Conservation (phyloP, 2,888 invertebrate species). For the Phorcus lineatus region DNA sequence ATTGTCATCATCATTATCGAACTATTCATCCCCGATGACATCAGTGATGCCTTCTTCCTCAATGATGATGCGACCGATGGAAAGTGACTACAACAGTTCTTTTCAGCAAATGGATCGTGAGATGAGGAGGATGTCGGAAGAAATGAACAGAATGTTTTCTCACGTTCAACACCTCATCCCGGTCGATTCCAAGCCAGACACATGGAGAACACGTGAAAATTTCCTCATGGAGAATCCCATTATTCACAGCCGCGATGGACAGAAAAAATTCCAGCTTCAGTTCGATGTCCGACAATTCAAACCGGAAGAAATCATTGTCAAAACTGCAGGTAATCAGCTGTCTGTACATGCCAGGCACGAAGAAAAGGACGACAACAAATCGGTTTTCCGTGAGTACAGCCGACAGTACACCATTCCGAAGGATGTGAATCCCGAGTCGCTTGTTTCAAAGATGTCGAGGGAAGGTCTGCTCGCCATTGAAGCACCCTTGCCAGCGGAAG, state of each 20-base stretch:
- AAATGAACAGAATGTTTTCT: constrained; percentile 44
- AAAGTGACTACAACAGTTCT: background rate
- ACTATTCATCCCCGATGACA: background rate
- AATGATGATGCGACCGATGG: background rate
- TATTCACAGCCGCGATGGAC: constrained; percentile 81
- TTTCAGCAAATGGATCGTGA: constrained; percentile 38
- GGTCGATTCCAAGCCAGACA: constrained; percentile 56
- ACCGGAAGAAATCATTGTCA: constrained; percentile 96
- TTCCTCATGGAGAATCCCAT: constrained; percentile 66
- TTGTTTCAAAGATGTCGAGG: constrained; percentile 95
- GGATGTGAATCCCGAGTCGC: constrained; percentile 96
- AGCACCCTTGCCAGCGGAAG: constrained; percentile 93
- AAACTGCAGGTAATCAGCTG: constrained; percentile 97
- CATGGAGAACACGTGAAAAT: constrained; percentile 52
- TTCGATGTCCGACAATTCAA: constrained; percentile 98
- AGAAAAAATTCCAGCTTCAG: constrained; percentile 89
- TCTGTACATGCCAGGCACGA: constrained; percentile 96
- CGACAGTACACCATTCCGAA: constrained; percentile 97
- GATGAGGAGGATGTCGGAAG: constrained; percentile 43
- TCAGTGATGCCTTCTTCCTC: background rate
- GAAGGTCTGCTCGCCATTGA: constrained; percentile 97
- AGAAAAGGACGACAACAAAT: constrained; percentile 96
- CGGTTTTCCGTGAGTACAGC: constrained; percentile 98
- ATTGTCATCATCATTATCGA: too few species aligned
- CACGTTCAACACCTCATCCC: constrained; percentile 35